A percentile compares a stretch with the other conserved stretches of the same genome.
Conservation (phyloP, 1,140 invertebrate species). For the Mya arenaria region DNA sequence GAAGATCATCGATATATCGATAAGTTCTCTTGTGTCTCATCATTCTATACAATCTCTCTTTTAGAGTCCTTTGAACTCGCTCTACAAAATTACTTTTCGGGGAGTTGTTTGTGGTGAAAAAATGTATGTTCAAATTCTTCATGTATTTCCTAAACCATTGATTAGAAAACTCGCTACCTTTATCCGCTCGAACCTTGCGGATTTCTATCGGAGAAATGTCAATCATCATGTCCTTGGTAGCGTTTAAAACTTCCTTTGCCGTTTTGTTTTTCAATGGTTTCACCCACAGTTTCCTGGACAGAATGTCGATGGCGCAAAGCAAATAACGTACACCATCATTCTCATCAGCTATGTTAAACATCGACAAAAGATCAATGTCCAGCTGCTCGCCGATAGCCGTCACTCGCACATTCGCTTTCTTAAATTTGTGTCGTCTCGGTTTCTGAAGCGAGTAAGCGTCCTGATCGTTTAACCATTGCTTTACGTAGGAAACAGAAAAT, state of each 20-base stretch:
- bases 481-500: not conserved
- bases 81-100: constrained; percentile 56
- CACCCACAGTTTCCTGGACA: constrained; percentile 52
- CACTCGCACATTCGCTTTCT: not conserved
- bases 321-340: no score
- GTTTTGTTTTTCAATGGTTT: constrained; percentile 55
- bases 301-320: constrained; percentile 53
- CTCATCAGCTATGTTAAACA: no score
- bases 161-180: constrained; percentile 51
- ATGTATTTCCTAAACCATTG: constrained; percentile 30
- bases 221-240: constrained; percentile 44
- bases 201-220: not conserved
- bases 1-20: constrained; percentile 37
- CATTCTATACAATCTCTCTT: constrained; percentile 51
- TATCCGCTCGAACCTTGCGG: constrained; percentile 39
- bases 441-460: constrained; percentile 19
- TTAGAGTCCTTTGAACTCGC: constrained; percentile 54
- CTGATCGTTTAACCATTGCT: constrained; percentile 20
- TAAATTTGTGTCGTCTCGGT: constrained; percentile 15
- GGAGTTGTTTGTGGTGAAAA: constrained; percentile 46
- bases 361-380: no score
- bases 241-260: constrained; percentile 45
- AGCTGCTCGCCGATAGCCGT: constrained; percentile 16
- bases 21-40: constrained; percentile 19
- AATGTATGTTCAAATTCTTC: constrained; percentile 31